Evolutionary conservation across 64 coral and sea anemone species (phyloP), one percentile per base, ranked within the genome.

Genomic region (Catalaphyllia jardinei): DNA sequence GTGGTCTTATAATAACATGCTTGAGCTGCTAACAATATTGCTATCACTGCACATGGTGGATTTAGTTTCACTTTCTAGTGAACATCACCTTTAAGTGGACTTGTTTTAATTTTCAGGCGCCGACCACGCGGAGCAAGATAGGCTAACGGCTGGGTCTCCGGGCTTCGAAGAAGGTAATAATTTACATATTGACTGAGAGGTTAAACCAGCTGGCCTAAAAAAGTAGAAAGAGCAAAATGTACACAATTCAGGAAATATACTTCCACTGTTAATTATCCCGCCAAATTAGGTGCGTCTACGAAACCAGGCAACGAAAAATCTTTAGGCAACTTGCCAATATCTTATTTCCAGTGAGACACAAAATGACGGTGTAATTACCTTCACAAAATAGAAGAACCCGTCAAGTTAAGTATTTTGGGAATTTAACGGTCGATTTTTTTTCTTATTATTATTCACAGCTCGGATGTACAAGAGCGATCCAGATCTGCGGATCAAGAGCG

Each of bases 401-500:
- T 67, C 24, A 8, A n/a, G 22, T 67, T 67, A 6, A 3, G 4
- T 67, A 20, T 67, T 67, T 54, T 54, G 10, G 0, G 65, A 27
- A 11, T 69, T 27, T 83, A 33, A 61, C 78, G 19, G 38, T 50
- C 24, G 5, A n/a, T 65, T 20, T 49, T 9, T 19, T 71, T 85
- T 15, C 62, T 69, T 25, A 27, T 69, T 69, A 4, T 69, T 69
- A 49, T 71, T 62, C 49, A 10, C 30, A 85, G 81, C 81, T 69
- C 81, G 63, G 20, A 85, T 85, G 81, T 85, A 85, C 81, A 85
- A 85, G 49, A 85, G 81, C 39, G 81, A 85, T 1, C 81, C 81
- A 22, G 81, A 85, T 64, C 42, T 85, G 39, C 63, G 81, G 39
- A 85, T 85, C 3, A 85, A 85, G 63, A 35, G 35, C n/a, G 81